Evolutionary conservation across 1,140 invertebrate genomes (phyloP), one percentile per base, ranked within the genome.

Genomic region (Brachionus calyciflorus): DNA sequence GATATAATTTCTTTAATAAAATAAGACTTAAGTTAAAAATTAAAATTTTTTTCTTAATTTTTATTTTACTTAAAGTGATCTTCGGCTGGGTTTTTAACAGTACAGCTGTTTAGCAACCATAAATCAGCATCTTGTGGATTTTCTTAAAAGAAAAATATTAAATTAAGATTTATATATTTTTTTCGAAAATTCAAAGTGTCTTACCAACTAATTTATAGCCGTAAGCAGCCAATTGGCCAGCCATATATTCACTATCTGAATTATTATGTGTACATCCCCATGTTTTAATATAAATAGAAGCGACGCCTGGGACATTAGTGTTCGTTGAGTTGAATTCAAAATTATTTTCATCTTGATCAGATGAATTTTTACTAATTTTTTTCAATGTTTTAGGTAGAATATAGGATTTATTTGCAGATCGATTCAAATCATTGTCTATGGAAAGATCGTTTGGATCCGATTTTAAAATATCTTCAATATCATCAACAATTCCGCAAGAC

Each of bases 101-200:
- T 98, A 82, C 96, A 98, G 77, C 93, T 96, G 84, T 99, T 98
- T 0, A 99, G 86, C 10, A 98, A 83, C 94, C 95, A 98, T 3
- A 98, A 83, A 85, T 97, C 91, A 1, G 95, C 95, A 51, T 88
- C 85, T 30, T 88, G 84, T 85, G 93, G 92, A 68, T 93, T 88
- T 70, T 93, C 89, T 80, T 80, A 78, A 77, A 80, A 26, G 78
- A 78, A 12, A 19, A 12, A 28, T 17, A 80, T 60, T 9, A 26
- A 48, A 17, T 17, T 33, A 33, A 37, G 6, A 7, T 49, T 7
- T 33, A 49, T n/a, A 3, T 24, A 24, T n/a, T 30, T 51, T 73
- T n/a, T n/a, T 19, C n/a, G n/a, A n/a, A n/a, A n/a, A n/a, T n/a
- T n/a, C n/a, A n/a, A n/a, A n/a, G n/a, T n/a, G 17, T 48, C 78